These are phyloP conservation scores for Opisthograptis luteolata DNA, from an alignment of 2,888 invertebrate species.

Conservation along the genomic window DNA sequence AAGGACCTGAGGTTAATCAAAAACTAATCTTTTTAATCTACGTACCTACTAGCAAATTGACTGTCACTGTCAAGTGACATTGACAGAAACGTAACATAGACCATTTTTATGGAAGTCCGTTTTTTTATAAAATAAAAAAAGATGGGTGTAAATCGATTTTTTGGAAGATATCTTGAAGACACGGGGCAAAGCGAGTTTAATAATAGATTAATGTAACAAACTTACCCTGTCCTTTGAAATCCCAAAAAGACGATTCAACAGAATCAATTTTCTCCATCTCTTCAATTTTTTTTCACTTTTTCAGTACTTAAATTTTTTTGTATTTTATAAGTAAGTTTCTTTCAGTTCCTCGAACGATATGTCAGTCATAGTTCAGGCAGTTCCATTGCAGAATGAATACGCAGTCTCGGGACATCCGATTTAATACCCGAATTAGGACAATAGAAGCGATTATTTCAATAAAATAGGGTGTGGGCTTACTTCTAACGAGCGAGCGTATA, in stretches of 20 bases:
- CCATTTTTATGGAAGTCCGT: no score
- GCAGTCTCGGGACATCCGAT: neutral
- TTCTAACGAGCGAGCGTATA: neutral
- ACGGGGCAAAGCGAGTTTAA: neutral
- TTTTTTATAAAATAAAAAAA: no score
- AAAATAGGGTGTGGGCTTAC: conserved; percentile 3
- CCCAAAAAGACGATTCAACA: conserved; percentile 40
- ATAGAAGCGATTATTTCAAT: conserved; percentile 15
- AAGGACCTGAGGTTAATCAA: no score
- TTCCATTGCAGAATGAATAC: conserved; percentile 8
- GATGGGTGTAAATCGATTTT: no score
- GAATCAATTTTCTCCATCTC: conserved; percentile 35
- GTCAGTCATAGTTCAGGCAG: neutral
- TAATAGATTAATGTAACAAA: neutral
- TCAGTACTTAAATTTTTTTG: neutral
- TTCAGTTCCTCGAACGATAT: neutral
- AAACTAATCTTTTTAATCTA: no score
- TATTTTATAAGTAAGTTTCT: neutral
- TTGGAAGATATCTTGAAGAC: no score
- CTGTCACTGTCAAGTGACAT: no score
- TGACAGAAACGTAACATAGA: no score
- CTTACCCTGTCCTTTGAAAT: conserved; percentile 50
- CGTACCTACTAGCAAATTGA: no score
- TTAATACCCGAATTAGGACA: conserved; percentile 21
- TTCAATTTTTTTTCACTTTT: neutral